Percentiles rank a stretch among this genome's conserved stretches.
These are phyloP conservation scores for Lamprologus callipterus DNA, from an alignment of 2,113 vertebrate species.

Conservation along the genomic window DNA sequence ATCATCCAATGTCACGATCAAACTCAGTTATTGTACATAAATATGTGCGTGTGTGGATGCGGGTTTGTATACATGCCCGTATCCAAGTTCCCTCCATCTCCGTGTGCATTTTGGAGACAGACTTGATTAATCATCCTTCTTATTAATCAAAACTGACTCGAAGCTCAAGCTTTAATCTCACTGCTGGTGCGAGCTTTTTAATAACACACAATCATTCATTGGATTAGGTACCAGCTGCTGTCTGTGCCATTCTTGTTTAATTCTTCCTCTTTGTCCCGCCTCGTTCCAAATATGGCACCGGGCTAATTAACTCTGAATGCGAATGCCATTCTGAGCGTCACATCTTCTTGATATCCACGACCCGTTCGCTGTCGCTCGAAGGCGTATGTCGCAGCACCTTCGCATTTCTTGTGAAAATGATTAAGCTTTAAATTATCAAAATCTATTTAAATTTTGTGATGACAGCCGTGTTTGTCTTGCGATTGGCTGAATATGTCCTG, in stretches of 20 bases:
- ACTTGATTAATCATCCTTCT: conserved; percentile 14
- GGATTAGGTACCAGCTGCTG: conserved; percentile 42
- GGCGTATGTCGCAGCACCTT: not conserved
- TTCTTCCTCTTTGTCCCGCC: conserved; percentile 2
- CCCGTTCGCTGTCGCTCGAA: not conserved
- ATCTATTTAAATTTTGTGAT: not conserved
- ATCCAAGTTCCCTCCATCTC: not conserved
- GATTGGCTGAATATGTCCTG: not conserved
- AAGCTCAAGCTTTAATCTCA: conserved; percentile 25
- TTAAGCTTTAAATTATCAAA: not conserved
- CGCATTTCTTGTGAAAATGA: not conserved
- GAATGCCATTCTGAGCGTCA: not conserved
- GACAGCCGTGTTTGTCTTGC: not conserved
- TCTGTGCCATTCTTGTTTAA: conserved; percentile 7
- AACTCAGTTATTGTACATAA: not conserved
- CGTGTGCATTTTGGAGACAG: not conserved
- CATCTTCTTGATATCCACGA: not conserved
- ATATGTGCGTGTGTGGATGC: not conserved
- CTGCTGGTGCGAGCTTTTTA: conserved; percentile 25
- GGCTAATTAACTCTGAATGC: conserved; percentile 14
- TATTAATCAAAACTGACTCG: conserved; percentile 35
- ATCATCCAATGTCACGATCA: not conserved
- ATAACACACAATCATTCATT: conserved; percentile 34
- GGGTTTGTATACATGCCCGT: not conserved
- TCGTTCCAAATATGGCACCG: not conserved